Percentiles rank a stretch among this genome's conserved stretches.
Conservation (phyloP, 2,797 vertebrate species). For the Muraenolepis orangiensis region DNA sequence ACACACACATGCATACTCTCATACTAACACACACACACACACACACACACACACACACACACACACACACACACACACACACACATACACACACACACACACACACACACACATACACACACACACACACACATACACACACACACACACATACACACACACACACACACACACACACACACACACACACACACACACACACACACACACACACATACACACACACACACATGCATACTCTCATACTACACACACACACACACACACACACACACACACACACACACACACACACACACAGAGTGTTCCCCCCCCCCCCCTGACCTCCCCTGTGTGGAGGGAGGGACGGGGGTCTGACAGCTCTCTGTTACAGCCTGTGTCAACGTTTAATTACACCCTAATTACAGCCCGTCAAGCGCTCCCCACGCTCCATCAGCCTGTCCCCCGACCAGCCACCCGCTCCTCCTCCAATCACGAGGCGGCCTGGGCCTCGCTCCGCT, state of each 20-base stretch:
- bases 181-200: too few species aligned
- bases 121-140: not conserved
- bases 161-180: conserved; percentile 1
- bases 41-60: not conserved
- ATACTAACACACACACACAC: not conserved
- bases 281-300: not conserved
- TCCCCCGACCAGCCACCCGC: not conserved
- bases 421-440: conserved; percentile 33
- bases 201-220: not conserved
- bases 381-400: conserved; percentile 55
- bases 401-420: conserved; percentile 46
- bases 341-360: conserved; percentile 49
- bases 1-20: too few species aligned
- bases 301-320: too few species aligned
- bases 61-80: too few species aligned
- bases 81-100: conserved; percentile 12
- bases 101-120: not conserved
- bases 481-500: conserved; percentile 14
- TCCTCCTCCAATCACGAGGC: not conserved
- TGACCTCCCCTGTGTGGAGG: conserved; percentile 3
- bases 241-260: not conserved
- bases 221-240: conserved; percentile 13
- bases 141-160: not conserved
- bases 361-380: conserved; percentile 47
- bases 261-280: not conserved